Conservation (phyloP, 92 coral and sea anemone species). For the Phymanthus crucifer region DNA sequence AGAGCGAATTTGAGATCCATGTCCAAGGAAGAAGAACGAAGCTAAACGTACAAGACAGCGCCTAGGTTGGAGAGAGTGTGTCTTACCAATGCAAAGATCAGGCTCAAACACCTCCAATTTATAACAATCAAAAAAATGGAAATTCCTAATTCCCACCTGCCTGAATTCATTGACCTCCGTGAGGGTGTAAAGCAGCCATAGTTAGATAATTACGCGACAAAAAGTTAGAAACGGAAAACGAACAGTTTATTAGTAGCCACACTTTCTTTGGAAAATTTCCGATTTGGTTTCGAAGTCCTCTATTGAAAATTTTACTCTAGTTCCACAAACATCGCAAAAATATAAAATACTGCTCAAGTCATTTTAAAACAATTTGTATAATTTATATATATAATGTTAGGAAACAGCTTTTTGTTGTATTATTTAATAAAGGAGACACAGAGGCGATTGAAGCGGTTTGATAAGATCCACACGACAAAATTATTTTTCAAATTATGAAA, state of each 20-base stretch:
- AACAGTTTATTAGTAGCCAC: background rate
- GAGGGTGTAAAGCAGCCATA: background rate
- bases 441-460: background rate
- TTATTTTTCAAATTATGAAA: background rate
- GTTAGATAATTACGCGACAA: background rate
- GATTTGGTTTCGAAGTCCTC: background rate
- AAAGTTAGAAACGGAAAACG: background rate
- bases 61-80: background rate
- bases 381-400: background rate
- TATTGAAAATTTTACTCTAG: background rate
- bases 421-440: background rate
- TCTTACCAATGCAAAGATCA: background rate
- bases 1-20: background rate
- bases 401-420: background rate
- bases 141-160: conserved; percentile 6
- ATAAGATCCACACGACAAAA: conserved; percentile 1
- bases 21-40: background rate
- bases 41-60: background rate
- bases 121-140: conserved; percentile 1
- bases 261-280: background rate
- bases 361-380: background rate
- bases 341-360: background rate
- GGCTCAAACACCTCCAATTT: background rate
- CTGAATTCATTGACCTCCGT: background rate
- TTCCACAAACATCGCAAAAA: background rate